Percentiles rank a stretch among this genome's conserved stretches.
These are phyloP conservation scores for Parus major DNA, from an alignment of 2,113 vertebrate species.

Conservation along the genomic window DNA sequence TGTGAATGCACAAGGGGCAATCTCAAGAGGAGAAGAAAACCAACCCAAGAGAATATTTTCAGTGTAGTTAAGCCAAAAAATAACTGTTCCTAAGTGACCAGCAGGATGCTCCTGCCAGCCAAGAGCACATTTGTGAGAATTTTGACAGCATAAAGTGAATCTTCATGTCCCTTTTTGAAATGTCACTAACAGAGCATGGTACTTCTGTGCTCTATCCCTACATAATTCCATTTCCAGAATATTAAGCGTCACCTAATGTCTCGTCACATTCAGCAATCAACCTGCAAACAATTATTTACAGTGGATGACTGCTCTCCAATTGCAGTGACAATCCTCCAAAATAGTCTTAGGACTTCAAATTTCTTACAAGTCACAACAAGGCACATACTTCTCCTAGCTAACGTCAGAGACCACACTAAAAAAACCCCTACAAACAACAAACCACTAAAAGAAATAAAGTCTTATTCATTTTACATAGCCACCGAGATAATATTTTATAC, in stretches of 20 bases:
- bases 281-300: background rate
- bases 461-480: background rate
- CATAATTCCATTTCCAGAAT: background rate
- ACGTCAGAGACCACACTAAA: background rate
- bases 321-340: background rate
- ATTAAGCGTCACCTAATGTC: background rate
- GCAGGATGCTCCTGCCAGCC: background rate
- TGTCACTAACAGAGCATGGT: background rate
- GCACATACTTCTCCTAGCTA: background rate
- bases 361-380: background rate
- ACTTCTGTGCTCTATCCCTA: background rate
- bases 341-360: background rate
- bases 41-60: background rate
- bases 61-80: background rate
- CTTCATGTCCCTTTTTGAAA: background rate
- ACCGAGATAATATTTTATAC: accelerated
- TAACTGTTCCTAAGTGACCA: background rate
- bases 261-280: background rate
- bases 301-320: background rate
- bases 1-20: background rate
- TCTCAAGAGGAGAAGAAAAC: background rate
- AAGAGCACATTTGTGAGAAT: background rate
- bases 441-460: background rate
- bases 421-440: background rate
- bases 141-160: background rate